phyloP scores from a whole-genome alignment of 2,888 invertebrate genomes.

The Chaitophorus viminalis region DNA sequence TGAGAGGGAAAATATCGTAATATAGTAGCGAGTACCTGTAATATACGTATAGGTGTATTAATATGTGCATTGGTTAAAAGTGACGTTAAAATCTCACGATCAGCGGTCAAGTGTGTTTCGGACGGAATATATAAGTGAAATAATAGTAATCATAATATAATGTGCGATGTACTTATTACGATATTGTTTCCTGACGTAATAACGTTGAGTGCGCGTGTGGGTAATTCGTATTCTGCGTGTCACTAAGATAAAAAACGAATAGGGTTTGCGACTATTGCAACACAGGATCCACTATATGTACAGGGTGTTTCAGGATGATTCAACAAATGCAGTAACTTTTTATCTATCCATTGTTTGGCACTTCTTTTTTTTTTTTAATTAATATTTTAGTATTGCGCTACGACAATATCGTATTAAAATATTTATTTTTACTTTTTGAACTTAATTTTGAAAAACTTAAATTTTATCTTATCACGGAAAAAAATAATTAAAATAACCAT shows the following conservation, averaged over 20 bases:
- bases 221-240: not conserved
- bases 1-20: too few species aligned
- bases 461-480: too few species aligned
- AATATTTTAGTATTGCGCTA: too few species aligned
- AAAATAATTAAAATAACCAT: too few species aligned
- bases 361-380: too few species aligned
- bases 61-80: not conserved
- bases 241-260: not conserved
- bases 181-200: not conserved
- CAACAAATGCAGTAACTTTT: too few species aligned
- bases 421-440: too few species aligned
- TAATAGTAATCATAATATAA: not conserved
- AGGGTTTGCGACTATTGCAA: not conserved
- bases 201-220: too few species aligned
- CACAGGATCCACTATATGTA: not conserved
- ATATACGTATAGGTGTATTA: not conserved
- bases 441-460: too few species aligned
- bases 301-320: too few species aligned
- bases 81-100: not conserved
- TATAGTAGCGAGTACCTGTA: not conserved
- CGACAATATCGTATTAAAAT: too few species aligned
- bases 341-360: too few species aligned
- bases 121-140: not conserved
- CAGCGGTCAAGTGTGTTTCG: not conserved
- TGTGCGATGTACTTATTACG: not conserved